These are phyloP conservation scores for Nothura maculosa DNA, from an alignment of 2,797 vertebrate species.

Conservation along the genomic window DNA sequence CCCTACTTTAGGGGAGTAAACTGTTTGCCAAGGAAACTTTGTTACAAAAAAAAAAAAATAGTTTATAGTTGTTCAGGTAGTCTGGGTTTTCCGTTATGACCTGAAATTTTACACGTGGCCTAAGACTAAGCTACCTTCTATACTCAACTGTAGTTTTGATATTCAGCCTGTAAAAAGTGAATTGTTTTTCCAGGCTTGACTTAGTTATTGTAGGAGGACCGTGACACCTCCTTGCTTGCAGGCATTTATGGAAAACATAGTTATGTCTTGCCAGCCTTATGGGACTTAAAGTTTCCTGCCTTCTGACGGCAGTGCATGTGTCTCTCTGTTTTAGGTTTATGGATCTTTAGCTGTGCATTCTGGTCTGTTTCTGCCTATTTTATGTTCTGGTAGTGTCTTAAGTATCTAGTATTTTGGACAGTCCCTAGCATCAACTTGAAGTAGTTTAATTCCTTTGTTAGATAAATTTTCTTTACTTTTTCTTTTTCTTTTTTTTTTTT, in stretches of 20 bases:
- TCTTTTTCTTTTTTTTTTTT: background rate
- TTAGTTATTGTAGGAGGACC: accelerated
- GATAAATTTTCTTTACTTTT: background rate
- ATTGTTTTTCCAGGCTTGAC: background rate
- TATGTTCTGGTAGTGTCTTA: background rate
- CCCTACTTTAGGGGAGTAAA: background rate
- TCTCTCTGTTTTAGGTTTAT: background rate
- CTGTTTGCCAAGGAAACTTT: background rate
- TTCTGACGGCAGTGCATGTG: background rate
- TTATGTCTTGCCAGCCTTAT: background rate
- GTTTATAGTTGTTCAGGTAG: background rate
- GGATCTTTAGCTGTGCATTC: background rate
- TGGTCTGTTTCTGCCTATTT: background rate
- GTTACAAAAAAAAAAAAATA: background rate
- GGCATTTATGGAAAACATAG: background rate
- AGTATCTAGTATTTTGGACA: background rate
- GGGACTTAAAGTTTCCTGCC: background rate
- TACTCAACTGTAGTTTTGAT: background rate
- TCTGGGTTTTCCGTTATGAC: background rate
- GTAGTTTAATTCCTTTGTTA: background rate
- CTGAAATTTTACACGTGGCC: background rate
- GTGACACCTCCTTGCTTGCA: background rate
- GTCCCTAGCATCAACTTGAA: background rate
- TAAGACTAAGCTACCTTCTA: background rate
- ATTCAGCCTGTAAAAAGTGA: background rate